These are phyloP conservation scores for Spialia ferax DNA, from an alignment of 2,888 invertebrate genomes.

Conservation along the genomic window DNA sequence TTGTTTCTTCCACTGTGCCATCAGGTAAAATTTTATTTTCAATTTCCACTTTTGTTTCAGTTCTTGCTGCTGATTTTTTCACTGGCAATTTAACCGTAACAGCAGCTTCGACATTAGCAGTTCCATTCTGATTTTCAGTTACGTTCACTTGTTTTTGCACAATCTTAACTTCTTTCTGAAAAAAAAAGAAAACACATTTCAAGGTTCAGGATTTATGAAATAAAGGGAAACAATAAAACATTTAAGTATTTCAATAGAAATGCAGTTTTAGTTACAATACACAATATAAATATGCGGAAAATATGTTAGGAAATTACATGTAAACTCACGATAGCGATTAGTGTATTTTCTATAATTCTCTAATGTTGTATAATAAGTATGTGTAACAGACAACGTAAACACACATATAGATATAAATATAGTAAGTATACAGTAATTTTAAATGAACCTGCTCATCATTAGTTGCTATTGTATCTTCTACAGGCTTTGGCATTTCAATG, in stretches of 20 bases:
- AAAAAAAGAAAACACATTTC: slow-evolving; percentile 42
- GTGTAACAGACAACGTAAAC: slow-evolving; percentile 73
- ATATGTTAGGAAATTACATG: slow-evolving; percentile 45
- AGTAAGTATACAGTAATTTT: slow-evolving; percentile 77
- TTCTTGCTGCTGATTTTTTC: slow-evolving; percentile 75
- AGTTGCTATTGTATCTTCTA: slow-evolving; percentile 56
- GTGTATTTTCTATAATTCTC: slow-evolving; percentile 60
- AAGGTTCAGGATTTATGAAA: slow-evolving; percentile 24
- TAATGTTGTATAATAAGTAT: slow-evolving; percentile 71
- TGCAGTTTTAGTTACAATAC: slow-evolving; percentile 42
- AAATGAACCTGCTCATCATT: slow-evolving; percentile 76
- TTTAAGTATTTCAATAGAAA: slow-evolving; percentile 31
- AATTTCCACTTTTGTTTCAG: slow-evolving; percentile 79
- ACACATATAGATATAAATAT: slow-evolving; percentile 73
- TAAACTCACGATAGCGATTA: slow-evolving; percentile 63
- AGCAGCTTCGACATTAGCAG: slow-evolving; percentile 65
- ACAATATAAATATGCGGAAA: slow-evolving; percentile 43
- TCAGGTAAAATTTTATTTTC: slow-evolving; percentile 72
- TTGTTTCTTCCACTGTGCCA: slow-evolving; percentile 74
- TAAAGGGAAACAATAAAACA: slow-evolving; percentile 17
- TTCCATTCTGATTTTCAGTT: slow-evolving; percentile 72
- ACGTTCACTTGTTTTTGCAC: slow-evolving; percentile 67
- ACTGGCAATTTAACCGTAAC: slow-evolving; percentile 72
- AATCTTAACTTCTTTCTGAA: slow-evolving; percentile 74
- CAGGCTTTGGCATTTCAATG: slow-evolving; percentile 41